phyloP scores from a whole-genome alignment of 2,888 invertebrate genomes.

The Caenorhabditis sulstoni region DNA sequence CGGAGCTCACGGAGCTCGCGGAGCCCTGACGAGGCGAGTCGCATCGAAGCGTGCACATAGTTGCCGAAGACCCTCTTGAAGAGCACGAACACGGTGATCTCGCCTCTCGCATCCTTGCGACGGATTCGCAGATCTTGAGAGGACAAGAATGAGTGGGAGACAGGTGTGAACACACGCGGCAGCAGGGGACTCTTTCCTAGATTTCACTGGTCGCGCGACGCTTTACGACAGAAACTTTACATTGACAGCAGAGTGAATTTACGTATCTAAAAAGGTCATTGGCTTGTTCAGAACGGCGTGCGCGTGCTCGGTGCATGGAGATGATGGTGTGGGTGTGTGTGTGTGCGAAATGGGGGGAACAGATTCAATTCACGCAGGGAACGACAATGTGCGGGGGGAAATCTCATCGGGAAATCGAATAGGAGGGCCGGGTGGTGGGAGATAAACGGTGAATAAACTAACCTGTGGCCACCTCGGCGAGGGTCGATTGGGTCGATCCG shows the following conservation, averaged over 20 bases:
- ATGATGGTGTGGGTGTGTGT: constrained; percentile 39
- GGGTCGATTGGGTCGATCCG: constrained; percentile 64
- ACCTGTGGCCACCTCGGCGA: constrained; percentile 76
- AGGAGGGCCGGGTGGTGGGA: constrained; percentile 1
- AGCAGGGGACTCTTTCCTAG: constrained; percentile 18
- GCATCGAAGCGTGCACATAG: constrained; percentile 57
- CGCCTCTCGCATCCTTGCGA: constrained; percentile 59
- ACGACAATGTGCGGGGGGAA: constrained; percentile 39
- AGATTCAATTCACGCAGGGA: constrained; percentile 39
- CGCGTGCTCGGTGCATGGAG: constrained; percentile 60
- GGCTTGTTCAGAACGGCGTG: constrained; percentile 23
- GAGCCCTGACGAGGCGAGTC: constrained; percentile 38
- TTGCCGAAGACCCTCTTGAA: constrained; percentile 63
- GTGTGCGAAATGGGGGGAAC: constrained; percentile 26
- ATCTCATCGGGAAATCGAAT: constrained; percentile 26
- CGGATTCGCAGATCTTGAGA: constrained; percentile 63
- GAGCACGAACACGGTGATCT: constrained; percentile 62
- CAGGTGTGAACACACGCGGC: constrained; percentile 20
- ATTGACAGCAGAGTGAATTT: constrained; percentile 5
- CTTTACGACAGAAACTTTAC: constrained; percentile 29
- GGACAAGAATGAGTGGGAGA: constrained; percentile 19
- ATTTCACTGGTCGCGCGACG: constrained; percentile 39
- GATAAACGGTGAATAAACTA: constrained; percentile 52
- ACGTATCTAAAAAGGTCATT: constrained; percentile 47
- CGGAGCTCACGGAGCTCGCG: constrained; percentile 30